Conservation (phyloP, 2,888 invertebrate species). For the Ernsta delagoae region DNA sequence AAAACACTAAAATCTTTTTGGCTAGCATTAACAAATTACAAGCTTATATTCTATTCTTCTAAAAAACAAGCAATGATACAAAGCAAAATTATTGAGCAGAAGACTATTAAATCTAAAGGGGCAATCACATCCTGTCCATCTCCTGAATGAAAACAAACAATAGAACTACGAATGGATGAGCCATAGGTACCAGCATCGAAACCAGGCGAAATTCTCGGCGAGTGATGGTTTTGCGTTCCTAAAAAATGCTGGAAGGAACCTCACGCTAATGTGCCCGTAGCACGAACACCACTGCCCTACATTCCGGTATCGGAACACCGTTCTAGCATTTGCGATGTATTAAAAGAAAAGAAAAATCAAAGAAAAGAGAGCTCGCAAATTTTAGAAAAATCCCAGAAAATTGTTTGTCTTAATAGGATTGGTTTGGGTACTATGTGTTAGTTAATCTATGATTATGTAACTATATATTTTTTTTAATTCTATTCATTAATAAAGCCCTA, state of each 20-base stretch:
- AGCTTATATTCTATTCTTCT: too few relatives aligned
- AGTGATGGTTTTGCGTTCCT: constrained; percentile 51
- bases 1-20: too few relatives aligned
- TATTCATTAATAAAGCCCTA: too few relatives aligned
- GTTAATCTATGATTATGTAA: too few relatives aligned
- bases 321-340: constrained; percentile 17
- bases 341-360: too few relatives aligned
- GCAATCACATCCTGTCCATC: not conserved
- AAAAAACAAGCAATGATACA: too few relatives aligned
- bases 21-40: too few relatives aligned
- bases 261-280: constrained; percentile 65
- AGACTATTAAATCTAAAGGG: too few relatives aligned
- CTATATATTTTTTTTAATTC: too few relatives aligned
- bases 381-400: not conserved
- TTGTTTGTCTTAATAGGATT: too few relatives aligned
- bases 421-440: too few relatives aligned
- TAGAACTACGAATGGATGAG: constrained; percentile 47
- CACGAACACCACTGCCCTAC: constrained; percentile 69
- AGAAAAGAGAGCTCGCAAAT: constrained; percentile 12
- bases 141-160: not conserved
- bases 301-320: constrained; percentile 47
- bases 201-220: constrained; percentile 45
- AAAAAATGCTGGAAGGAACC: constrained; percentile 63
- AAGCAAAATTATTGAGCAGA: too few relatives aligned
- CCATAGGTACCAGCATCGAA: constrained; percentile 57